Conservation (phyloP, 2,113 vertebrate genomes). For the Solea solea region DNA sequence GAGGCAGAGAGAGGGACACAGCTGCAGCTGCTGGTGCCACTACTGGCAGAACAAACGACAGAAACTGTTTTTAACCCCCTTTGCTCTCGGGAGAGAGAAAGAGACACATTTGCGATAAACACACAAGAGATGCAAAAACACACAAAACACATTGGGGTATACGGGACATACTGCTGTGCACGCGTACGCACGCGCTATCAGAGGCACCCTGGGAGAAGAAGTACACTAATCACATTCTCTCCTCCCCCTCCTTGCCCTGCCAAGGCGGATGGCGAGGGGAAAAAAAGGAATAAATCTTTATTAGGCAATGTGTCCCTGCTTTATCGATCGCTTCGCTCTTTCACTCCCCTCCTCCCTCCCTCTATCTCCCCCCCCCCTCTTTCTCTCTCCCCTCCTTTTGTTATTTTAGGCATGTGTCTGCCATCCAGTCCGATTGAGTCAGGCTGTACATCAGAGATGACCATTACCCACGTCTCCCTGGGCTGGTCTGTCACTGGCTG, state of each 20-base stretch:
- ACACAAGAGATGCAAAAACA: constrained; percentile 66
- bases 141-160: constrained; percentile 55
- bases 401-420: constrained; percentile 81
- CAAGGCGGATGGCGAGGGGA: constrained; percentile 62
- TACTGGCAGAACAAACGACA: constrained; percentile 74
- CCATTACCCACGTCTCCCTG: constrained; percentile 77
- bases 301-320: constrained; percentile 82
- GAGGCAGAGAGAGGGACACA: constrained; percentile 65
- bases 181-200: constrained; percentile 52
- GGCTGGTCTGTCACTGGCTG: constrained; percentile 71
- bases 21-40: constrained; percentile 77
- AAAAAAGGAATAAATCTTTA: constrained; percentile 81
- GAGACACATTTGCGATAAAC: constrained; percentile 59
- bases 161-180: constrained; percentile 41
- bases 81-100: constrained; percentile 57
- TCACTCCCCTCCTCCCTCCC: constrained; percentile 53
- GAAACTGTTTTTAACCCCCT: constrained; percentile 73
- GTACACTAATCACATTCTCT: constrained; percentile 79
- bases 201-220: constrained; percentile 74
- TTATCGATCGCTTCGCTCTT: constrained; percentile 78
- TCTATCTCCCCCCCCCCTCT: constrained; percentile 34
- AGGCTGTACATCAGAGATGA: constrained; percentile 78
- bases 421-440: constrained; percentile 79
- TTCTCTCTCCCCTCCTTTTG: constrained; percentile 73
- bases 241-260: constrained; percentile 62